Percentiles rank a stretch among this genome's conserved stretches.
phyloP scores from a whole-genome alignment of 2,888 invertebrate genomes.

The Agrenia bidenticulata region DNA sequence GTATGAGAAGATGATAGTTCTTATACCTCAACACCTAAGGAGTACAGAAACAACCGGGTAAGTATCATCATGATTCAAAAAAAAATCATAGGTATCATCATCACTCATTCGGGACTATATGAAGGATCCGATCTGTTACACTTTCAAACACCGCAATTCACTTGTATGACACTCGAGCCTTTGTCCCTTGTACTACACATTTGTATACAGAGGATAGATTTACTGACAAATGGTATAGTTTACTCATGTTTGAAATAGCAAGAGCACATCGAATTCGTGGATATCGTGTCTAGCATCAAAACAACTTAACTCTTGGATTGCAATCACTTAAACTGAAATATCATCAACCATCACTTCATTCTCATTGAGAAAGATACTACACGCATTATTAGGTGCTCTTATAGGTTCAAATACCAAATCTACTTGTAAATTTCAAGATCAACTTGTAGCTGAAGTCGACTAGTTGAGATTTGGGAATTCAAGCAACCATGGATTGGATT shows the following conservation, averaged over 20 bases:
- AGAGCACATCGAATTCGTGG: no score
- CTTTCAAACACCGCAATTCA: constrained; percentile 38
- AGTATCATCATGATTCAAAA: no score
- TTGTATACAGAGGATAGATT: not conserved
- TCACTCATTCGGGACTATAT: not conserved
- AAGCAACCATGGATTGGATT: constrained; percentile 8
- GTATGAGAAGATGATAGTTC: no score
- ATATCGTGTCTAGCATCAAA: constrained; percentile 4
- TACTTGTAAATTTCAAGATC: constrained; percentile 10
- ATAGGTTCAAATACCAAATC: constrained; percentile 5
- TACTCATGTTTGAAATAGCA: not conserved
- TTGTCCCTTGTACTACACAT: constrained; percentile 22
- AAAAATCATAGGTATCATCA: constrained; percentile 2
- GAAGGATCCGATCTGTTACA: constrained; percentile 29
- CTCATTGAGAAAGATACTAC: constrained; percentile 14
- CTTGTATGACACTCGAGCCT: constrained; percentile 30
- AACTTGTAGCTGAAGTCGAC: constrained; percentile 8
- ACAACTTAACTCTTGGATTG: constrained; percentile 11
- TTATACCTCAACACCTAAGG: no score
- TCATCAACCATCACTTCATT: constrained; percentile 13
- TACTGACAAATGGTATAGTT: constrained; percentile 3
- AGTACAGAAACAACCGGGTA: no score
- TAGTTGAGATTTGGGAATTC: constrained; percentile 12
- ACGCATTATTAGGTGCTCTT: constrained; percentile 12
- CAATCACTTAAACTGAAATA: constrained; percentile 12